A percentile compares a stretch with the other conserved stretches of the same genome.
Evolutionary conservation across 2,888 invertebrate species (phyloP).

Genomic region (Hoplodrina blanda): DNA sequence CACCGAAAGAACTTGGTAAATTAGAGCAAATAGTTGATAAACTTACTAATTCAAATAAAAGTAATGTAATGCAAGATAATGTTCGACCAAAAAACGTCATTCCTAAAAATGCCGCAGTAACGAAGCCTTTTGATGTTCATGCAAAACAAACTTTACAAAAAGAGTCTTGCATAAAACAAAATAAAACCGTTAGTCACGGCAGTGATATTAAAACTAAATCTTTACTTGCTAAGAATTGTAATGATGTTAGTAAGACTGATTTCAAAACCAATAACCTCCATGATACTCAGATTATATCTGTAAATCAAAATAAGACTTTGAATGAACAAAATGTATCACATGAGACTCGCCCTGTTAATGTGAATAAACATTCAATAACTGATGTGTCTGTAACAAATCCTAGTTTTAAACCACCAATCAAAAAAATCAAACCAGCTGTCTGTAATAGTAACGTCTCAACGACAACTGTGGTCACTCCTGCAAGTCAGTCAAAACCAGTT

Average conservation of each 20-base stretch:
- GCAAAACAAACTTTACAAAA: constrained; percentile 9
- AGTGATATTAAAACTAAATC: not conserved
- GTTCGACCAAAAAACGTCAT: constrained; percentile 5
- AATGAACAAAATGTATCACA: constrained; percentile 7
- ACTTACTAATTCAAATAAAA: constrained; percentile 5
- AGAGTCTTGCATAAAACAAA: not conserved
- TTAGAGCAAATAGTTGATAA: constrained; percentile 25
- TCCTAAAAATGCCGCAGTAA: constrained; percentile 5
- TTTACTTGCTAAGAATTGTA: constrained; percentile 4
- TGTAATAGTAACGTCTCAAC: not conserved
- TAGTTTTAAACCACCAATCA: not conserved
- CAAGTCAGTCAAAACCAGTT: constrained; percentile 5
- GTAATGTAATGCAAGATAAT: not conserved
- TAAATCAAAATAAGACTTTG: constrained; percentile 9
- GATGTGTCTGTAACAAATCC: not conserved
- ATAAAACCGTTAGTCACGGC: not conserved
- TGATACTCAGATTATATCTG: not conserved
- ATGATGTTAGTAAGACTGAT: constrained; percentile 4
- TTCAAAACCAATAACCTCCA: not conserved
- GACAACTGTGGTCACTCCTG: not conserved
- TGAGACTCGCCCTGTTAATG: not conserved
- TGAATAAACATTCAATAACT: not conserved
- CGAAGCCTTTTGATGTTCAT: constrained; percentile 4
- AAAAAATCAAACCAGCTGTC: not conserved
- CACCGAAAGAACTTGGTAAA: constrained; percentile 7